Conservation (phyloP, 2,113 vertebrate genomes). For the Brienomyrus longianalis region DNA sequence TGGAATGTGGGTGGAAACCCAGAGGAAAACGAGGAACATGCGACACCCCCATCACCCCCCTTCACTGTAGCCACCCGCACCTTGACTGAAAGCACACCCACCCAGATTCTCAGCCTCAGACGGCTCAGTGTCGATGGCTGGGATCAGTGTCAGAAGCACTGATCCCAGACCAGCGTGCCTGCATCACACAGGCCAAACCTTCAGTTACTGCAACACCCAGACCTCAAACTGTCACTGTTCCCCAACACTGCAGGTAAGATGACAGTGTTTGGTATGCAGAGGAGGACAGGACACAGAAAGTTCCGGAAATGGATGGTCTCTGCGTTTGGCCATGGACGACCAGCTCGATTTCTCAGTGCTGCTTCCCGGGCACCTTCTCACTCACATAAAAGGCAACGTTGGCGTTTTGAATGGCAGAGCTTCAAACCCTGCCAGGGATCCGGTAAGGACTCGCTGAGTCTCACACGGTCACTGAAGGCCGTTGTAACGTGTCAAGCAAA, state of each 20-base stretch:
- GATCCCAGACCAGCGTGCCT: background rate
- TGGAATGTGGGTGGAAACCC: background rate
- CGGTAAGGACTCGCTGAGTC: background rate
- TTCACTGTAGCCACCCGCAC: background rate
- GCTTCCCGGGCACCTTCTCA: background rate
- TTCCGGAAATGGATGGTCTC: background rate
- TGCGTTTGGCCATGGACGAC: background rate
- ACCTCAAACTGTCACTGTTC: background rate
- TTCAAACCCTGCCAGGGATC: background rate
- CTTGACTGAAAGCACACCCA: background rate
- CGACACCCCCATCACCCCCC: background rate
- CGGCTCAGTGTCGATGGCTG: background rate
- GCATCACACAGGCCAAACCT: background rate
- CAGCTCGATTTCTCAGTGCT: background rate
- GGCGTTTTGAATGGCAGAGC: background rate
- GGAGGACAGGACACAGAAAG: background rate
- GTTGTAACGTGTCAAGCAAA: background rate
- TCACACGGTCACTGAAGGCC: background rate
- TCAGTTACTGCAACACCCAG: background rate
- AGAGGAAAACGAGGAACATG: background rate
- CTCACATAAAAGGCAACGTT: background rate
- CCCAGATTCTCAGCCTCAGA: background rate
- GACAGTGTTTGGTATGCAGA: background rate
- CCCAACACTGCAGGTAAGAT: background rate
- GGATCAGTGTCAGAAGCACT: background rate